Evolutionary conservation across 2,113 vertebrate genomes (phyloP).

Genomic region (Mixornis gularis): DNA sequence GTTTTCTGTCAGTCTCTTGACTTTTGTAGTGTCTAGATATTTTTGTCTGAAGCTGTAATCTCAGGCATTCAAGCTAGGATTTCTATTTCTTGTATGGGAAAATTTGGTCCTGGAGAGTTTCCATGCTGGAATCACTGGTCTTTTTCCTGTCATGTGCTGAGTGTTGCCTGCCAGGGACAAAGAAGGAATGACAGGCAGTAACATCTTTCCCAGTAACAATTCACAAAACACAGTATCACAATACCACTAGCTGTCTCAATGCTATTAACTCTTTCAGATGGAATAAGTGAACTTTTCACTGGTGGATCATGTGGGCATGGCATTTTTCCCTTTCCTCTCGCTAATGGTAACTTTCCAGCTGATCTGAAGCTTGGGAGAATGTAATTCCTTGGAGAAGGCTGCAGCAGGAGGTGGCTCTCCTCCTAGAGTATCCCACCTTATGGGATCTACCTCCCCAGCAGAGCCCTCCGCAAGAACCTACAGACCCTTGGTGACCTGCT

Average conservation of each 20-base stretch:
- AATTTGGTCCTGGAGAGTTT: conserved; percentile 31
- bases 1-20: background rate
- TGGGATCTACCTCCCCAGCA: background rate
- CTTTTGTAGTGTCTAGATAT: background rate
- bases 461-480: background rate
- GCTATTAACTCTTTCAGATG: background rate
- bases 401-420: background rate
- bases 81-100: conserved; percentile 8
- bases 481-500: background rate
- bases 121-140: background rate
- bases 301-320: fast-evolving
- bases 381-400: background rate
- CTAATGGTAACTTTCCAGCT: background rate
- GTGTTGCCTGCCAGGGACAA: background rate
- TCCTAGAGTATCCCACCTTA: background rate
- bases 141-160: conserved; percentile 39
- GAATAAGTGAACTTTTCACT: background rate
- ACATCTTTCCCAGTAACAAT: background rate
- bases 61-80: background rate
- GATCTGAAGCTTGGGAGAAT: background rate
- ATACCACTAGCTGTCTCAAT: background rate
- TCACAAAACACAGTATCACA: background rate
- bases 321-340: background rate
- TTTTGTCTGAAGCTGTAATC: conserved; percentile 26
- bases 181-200: conserved; percentile 7